These are phyloP conservation scores for Gobionotothen gibberifrons DNA, from an alignment of 2,797 vertebrate genomes.

Conservation along the genomic window DNA sequence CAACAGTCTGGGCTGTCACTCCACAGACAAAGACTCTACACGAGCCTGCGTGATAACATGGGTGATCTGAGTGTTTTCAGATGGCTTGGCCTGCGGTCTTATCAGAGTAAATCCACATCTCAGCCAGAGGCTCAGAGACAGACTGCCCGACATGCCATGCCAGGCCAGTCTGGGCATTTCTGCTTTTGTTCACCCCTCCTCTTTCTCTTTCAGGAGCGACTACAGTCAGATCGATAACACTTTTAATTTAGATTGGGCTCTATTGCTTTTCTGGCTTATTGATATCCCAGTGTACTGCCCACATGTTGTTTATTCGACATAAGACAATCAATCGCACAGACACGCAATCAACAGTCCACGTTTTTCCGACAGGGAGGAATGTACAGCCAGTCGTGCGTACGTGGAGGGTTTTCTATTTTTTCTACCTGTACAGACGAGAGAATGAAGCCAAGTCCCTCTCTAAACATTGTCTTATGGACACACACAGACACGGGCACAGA, in stretches of 20 bases:
- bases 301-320: slow-evolving; percentile 17
- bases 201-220: slow-evolving; percentile 43
- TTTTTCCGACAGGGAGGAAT: slow-evolving; percentile 60
- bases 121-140: slow-evolving; percentile 13
- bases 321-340: slow-evolving; percentile 34
- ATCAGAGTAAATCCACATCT: slow-evolving; percentile 18
- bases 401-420: slow-evolving; percentile 64
- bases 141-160: slow-evolving; percentile 52
- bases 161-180: slow-evolving; percentile 70
- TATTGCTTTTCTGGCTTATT: neutral
- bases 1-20: slow-evolving; percentile 75
- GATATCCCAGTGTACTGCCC: neutral
- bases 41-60: slow-evolving; percentile 12
- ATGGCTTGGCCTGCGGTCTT: slow-evolving; percentile 8
- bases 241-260: slow-evolving; percentile 8
- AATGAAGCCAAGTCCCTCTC: slow-evolving; percentile 1
- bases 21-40: slow-evolving; percentile 71
- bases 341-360: slow-evolving; percentile 61
- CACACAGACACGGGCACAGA: neutral
- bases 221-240: slow-evolving; percentile 54
- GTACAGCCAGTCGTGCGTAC: slow-evolving; percentile 63
- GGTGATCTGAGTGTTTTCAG: slow-evolving; percentile 28
- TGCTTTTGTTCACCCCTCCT: slow-evolving; percentile 71
- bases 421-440: slow-evolving; percentile 45
- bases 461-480: slow-evolving; percentile 23